Evolutionary conservation across 2,113 vertebrate genomes (phyloP).

Genomic region (Syrrhaptes paradoxus): DNA sequence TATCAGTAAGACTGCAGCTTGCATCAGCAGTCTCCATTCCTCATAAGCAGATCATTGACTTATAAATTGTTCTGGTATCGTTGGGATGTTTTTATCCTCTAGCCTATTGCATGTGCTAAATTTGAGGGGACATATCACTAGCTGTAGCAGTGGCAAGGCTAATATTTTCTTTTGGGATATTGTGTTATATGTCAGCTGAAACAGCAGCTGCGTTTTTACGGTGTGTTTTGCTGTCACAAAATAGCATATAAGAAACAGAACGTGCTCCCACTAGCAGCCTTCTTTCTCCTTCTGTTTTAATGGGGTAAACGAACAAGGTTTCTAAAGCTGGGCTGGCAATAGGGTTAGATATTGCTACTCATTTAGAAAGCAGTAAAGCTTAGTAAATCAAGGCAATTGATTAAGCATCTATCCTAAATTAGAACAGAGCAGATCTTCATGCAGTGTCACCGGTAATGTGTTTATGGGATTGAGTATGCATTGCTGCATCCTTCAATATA

Average conservation of each 20-base stretch:
- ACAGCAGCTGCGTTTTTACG: conserved; percentile 8
- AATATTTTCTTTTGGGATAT: conserved; percentile 19
- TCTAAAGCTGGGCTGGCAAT: background rate
- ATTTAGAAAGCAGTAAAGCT: conserved; percentile 15
- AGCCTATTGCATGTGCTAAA: conserved; percentile 17
- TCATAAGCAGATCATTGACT: conserved; percentile 47
- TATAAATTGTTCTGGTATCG: conserved; percentile 40
- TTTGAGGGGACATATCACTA: conserved; percentile 11
- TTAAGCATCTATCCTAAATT: conserved; percentile 29
- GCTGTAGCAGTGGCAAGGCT: conserved; percentile 32
- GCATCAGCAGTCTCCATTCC: conserved; percentile 47
- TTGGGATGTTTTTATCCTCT: background rate
- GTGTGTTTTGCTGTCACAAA: conserved; percentile 39
- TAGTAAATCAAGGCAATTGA: conserved; percentile 23
- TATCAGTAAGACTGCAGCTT: conserved; percentile 49
- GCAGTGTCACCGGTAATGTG: background rate
- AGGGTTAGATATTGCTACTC: background rate
- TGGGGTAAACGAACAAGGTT: conserved; percentile 19
- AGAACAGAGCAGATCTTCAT: background rate
- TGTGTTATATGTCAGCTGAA: conserved; percentile 33
- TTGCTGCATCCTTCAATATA: background rate
- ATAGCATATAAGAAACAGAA: conserved; percentile 9
- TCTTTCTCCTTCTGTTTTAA: conserved; percentile 21
- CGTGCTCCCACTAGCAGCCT: background rate
- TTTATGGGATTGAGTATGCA: background rate